Evolutionary conservation across 2,113 vertebrate genomes (phyloP).

Genomic region (Thymallus thymallus): DNA sequence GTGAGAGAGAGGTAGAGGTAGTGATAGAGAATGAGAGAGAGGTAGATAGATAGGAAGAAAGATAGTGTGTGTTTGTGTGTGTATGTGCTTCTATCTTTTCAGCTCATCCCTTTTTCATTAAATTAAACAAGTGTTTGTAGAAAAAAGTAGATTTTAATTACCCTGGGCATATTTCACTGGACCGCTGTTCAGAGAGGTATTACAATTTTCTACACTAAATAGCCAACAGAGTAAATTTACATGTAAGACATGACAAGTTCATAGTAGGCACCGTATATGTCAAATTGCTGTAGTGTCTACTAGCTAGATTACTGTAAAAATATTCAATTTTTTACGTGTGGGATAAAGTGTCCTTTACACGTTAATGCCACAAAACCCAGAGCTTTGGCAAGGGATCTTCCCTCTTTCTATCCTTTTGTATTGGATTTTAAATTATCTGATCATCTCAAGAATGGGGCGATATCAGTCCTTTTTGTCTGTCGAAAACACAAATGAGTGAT

Average conservation of each 20-base stretch:
- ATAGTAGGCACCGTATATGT: slow-evolving; percentile 34
- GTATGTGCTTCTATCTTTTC: slow-evolving; percentile 15
- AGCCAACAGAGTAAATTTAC: slow-evolving; percentile 44
- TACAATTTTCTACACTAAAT: slow-evolving; percentile 50
- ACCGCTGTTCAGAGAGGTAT: slow-evolving; percentile 36
- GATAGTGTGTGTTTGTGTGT: not conserved
- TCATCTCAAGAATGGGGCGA: not conserved
- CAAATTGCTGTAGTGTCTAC: slow-evolving; percentile 32
- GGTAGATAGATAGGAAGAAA: no score
- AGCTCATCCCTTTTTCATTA: slow-evolving; percentile 12
- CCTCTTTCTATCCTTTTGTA: not conserved
- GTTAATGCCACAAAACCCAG: not conserved
- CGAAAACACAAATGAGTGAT: not conserved
- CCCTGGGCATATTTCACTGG: slow-evolving; percentile 40
- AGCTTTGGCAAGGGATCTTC: not conserved
- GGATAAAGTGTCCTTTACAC: slow-evolving; percentile 21
- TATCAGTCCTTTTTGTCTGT: not conserved
- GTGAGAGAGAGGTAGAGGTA: no score
- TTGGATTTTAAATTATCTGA: not conserved
- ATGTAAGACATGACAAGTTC: slow-evolving; percentile 46
- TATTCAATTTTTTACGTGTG: not conserved
- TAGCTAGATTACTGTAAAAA: not conserved
- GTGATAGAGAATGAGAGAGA: no score
- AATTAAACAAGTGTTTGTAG: slow-evolving; percentile 26
- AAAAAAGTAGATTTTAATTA: slow-evolving; percentile 45